Conservation (phyloP, 2,888 invertebrate genomes). For the Slavum lentiscoides region DNA sequence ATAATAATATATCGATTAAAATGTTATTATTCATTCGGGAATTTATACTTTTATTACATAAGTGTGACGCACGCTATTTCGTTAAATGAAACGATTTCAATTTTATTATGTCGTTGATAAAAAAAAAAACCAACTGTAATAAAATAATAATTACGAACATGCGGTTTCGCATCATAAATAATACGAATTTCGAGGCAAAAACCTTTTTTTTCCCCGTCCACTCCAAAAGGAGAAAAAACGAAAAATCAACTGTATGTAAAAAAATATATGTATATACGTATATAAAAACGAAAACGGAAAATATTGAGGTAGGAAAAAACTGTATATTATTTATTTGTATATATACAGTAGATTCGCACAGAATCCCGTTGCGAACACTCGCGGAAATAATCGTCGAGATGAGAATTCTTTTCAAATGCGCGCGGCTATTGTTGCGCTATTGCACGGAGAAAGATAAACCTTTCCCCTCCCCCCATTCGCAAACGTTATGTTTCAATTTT, state of each 20-base stretch:
- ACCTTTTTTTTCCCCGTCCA: background rate
- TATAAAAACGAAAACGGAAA: background rate
- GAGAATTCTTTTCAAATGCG: conserved; percentile 10
- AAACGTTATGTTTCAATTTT: conserved; percentile 3
- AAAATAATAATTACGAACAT: too few species aligned
- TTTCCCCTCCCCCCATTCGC: background rate
- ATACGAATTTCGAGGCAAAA: background rate
- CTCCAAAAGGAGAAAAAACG: background rate
- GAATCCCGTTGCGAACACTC: background rate
- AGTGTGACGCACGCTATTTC: too few species aligned
- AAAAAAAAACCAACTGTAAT: too few species aligned
- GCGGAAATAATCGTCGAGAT: conserved; percentile 10
- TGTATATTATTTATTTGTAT: conserved; percentile 1
- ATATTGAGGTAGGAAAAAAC: conserved; percentile 1
- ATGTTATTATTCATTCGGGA: too few species aligned
- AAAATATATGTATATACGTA: background rate
- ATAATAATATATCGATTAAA: too few species aligned
- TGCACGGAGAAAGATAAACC: background rate
- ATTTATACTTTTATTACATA: too few species aligned
- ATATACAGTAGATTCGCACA: background rate
- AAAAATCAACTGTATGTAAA: background rate
- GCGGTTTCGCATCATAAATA: background rate
- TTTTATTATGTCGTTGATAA: too few species aligned
- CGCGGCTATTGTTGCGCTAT: background rate
- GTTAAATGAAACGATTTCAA: too few species aligned